Evolutionary conservation across 2,113 vertebrate genomes (phyloP), one percentile per base, ranked within the genome.

Genomic region (Podilymbus podiceps): DNA sequence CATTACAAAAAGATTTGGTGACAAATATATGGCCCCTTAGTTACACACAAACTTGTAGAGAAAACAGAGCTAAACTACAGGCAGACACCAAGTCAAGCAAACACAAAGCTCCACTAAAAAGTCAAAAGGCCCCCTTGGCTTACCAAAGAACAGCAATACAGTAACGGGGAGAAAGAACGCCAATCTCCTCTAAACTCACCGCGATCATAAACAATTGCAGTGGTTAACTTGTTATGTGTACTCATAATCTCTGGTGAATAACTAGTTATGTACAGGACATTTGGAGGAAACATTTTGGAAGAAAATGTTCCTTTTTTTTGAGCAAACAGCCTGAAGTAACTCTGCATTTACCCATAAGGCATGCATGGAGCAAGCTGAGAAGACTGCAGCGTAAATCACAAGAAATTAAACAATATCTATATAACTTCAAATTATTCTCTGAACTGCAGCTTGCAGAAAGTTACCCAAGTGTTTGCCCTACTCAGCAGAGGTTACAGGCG

Each of bases 201-300:
- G 4, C 2, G 33, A 23, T 28, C 53, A 47, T 1, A 18, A 77
- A 27, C 64, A 83, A 12, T 0, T 31, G 44, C 68, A 46, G n/a
- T 7, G 30, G 25, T 31, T 69, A 64, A 42, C 16, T 1, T 12
- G 49, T 21, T 46, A 28, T 0, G 0, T 23, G 21, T 20, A 16
- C 46, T 72, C n/a, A 13, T 19, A 15, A 30, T 24, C 46, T 30
- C 46, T 16, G 30, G 8, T 30, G 27, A 59, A 25, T 30, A 72
- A 55, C 47, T 53, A 31, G n/a, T 44, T 44, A 35, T 1, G 13
- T n/a, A 23, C 52, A 42, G n/a, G n/a, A 35, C 28, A 31, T 85
- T 27, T 50, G 77, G 59, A 77, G 46, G 63, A 68, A 49, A 53
- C 38, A 31, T n/a, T 85, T 27, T 50, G 77, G 59, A 77, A 40